Evolutionary conservation across 2,113 vertebrate species (phyloP).

Genomic region (Sarotherodon lohbergeri): DNA sequence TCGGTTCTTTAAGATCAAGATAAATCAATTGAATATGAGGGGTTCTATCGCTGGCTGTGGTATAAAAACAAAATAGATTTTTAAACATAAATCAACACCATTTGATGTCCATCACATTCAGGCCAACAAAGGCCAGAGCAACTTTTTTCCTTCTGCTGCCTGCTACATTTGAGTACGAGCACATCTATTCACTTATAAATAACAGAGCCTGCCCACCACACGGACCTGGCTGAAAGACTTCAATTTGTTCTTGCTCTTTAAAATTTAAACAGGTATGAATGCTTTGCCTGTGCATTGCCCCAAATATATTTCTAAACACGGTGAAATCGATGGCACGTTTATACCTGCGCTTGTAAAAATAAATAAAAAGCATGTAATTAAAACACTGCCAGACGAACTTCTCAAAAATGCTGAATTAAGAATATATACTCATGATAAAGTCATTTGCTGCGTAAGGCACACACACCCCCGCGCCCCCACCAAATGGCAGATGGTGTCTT

Average conservation of each 20-base stretch:
- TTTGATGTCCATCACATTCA: not conserved
- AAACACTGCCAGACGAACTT: not conserved
- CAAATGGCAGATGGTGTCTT: slow-evolving; percentile 49
- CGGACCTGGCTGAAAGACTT: not conserved
- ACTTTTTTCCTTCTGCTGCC: not conserved
- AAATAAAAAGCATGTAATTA: not conserved
- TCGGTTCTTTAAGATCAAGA: not conserved
- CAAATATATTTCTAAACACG: not conserved
- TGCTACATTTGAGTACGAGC: not conserved
- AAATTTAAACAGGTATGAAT: not conserved
- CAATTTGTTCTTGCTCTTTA: not conserved
- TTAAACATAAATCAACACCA: not conserved
- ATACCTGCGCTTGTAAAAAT: not conserved
- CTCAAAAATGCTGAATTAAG: slow-evolving; percentile 25
- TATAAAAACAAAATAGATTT: not conserved
- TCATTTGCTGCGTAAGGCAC: slow-evolving; percentile 9
- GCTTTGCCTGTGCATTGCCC: not conserved
- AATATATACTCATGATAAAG: slow-evolving; percentile 1
- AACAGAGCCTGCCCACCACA: not conserved
- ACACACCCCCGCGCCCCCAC: not conserved
- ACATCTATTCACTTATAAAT: not conserved
- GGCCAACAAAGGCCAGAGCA: not conserved
- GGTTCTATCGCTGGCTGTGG: not conserved
- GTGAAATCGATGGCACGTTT: not conserved
- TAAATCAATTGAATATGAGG: not conserved